Percentiles rank a stretch among this genome's conserved stretches.
Evolutionary conservation across 2,888 invertebrate genomes (phyloP).

Genomic region (Seira musarum): DNA sequence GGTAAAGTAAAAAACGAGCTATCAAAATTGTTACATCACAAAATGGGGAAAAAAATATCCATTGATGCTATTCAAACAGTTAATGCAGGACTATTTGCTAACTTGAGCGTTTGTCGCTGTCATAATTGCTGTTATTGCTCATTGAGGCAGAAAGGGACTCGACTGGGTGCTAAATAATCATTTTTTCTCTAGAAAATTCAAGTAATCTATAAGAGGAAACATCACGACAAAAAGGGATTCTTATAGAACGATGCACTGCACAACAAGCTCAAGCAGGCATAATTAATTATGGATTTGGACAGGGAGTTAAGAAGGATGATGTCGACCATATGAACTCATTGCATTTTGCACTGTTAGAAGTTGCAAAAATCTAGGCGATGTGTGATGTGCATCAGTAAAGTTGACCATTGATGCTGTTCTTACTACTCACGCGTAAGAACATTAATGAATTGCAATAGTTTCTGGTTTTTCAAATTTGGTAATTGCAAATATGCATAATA

Average conservation of each 20-base stretch:
- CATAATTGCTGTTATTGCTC: neutral
- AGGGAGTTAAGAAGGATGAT: neutral
- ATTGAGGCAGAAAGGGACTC: neutral
- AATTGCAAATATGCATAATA: neutral
- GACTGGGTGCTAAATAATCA: slow-evolving; percentile 5
- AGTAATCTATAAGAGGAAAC: slow-evolving; percentile 32
- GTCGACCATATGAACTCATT: neutral
- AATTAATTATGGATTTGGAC: slow-evolving; percentile 34
- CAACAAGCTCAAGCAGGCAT: neutral
- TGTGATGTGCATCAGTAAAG: neutral
- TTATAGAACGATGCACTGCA: neutral
- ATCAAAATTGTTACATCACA: neutral
- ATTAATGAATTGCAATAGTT: slow-evolving; percentile 9
- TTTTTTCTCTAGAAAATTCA: slow-evolving; percentile 31
- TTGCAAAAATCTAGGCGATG: neutral
- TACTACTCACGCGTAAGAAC: neutral
- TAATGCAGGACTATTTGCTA: neutral
- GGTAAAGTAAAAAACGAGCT: neutral
- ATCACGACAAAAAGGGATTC: neutral
- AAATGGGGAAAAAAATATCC: neutral
- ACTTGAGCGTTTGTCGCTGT: slow-evolving; percentile 7
- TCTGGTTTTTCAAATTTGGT: neutral
- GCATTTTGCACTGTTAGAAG: neutral
- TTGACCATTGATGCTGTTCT: neutral
- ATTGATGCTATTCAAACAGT: neutral